Conservation (phyloP, 2,888 invertebrate genomes). For the Sussaba pulchella region DNA sequence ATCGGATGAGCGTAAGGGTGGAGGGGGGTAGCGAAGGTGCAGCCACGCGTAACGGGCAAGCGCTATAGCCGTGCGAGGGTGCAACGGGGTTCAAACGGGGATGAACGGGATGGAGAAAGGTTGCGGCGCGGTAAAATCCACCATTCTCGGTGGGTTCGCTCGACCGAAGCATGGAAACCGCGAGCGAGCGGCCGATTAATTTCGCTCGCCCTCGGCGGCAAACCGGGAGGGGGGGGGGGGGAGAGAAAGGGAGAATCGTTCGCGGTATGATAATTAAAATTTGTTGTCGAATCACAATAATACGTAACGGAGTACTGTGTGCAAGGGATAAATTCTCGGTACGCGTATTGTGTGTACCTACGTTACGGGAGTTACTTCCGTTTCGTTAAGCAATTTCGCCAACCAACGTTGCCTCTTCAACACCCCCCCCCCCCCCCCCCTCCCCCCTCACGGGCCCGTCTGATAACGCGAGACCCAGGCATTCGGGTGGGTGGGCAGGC, state of each 20-base stretch:
- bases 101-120: background rate
- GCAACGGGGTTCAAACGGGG: background rate
- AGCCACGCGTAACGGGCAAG: slow-evolving; percentile 48
- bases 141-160: slow-evolving; percentile 22
- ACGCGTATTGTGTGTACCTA: slow-evolving; percentile 3
- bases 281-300: slow-evolving; percentile 77
- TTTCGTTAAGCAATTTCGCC: slow-evolving; percentile 78
- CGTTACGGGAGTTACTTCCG: slow-evolving; percentile 70
- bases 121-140: slow-evolving; percentile 11
- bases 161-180: slow-evolving; percentile 47
- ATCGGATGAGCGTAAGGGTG: background rate
- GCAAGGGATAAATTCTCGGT: slow-evolving; percentile 32
- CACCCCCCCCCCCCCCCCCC: too few species aligned
- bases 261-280: slow-evolving; percentile 79
- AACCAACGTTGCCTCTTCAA: too few species aligned
- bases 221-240: too few species aligned
- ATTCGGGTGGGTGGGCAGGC: slow-evolving; percentile 7
- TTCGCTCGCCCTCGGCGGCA: slow-evolving; percentile 67
- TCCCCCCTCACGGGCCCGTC: too few species aligned
- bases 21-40: slow-evolving; percentile 13
- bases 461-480: slow-evolving; percentile 70
- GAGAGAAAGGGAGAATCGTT: slow-evolving; percentile 62
- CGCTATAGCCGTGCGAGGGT: slow-evolving; percentile 23
- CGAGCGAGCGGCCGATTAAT: slow-evolving; percentile 73
- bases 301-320: slow-evolving; percentile 28